Conservation (phyloP, 2,797 vertebrate genomes). For the Chelon labrosus region DNA sequence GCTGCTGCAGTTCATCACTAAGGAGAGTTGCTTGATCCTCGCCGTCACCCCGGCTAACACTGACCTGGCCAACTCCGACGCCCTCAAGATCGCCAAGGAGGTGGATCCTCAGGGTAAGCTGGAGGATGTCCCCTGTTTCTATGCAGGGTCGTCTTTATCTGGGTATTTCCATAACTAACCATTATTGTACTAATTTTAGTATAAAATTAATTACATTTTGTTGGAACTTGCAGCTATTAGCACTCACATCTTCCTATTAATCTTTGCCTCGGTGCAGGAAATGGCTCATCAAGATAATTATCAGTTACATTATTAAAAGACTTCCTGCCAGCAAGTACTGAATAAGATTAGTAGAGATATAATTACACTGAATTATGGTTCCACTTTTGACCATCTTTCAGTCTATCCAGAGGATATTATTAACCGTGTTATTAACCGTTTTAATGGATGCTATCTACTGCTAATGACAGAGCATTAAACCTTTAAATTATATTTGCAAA, state of each 20-base stretch:
- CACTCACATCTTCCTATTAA: constrained; percentile 15
- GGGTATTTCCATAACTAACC: constrained; percentile 1
- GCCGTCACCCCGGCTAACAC: constrained; percentile 95
- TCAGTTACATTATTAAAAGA: constrained; percentile 52
- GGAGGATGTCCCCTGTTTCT: not conserved
- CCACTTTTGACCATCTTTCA: constrained; percentile 13
- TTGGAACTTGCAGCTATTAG: constrained; percentile 16
- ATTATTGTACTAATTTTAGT: constrained; percentile 20
- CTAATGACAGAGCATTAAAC: no score
- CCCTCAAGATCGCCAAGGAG: constrained; percentile 95
- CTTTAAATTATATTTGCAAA: not conserved
- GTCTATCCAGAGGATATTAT: constrained; percentile 19
- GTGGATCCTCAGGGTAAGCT: constrained; percentile 93
- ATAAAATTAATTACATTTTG: constrained; percentile 30
- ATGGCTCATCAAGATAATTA: constrained; percentile 33
- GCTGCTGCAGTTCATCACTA: constrained; percentile 94
- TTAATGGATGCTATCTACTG: not conserved
- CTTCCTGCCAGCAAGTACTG: constrained; percentile 28
- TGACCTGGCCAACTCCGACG: constrained; percentile 95
- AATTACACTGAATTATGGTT: constrained; percentile 32
- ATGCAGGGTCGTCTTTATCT: not conserved
- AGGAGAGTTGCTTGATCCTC: constrained; percentile 93
- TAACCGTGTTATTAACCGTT: constrained; percentile 17
- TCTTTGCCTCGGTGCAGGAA: constrained; percentile 21
- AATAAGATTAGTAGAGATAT: constrained; percentile 28